phyloP scores from a whole-genome alignment of 2,888 invertebrate genomes.

The Ophraella communa region DNA sequence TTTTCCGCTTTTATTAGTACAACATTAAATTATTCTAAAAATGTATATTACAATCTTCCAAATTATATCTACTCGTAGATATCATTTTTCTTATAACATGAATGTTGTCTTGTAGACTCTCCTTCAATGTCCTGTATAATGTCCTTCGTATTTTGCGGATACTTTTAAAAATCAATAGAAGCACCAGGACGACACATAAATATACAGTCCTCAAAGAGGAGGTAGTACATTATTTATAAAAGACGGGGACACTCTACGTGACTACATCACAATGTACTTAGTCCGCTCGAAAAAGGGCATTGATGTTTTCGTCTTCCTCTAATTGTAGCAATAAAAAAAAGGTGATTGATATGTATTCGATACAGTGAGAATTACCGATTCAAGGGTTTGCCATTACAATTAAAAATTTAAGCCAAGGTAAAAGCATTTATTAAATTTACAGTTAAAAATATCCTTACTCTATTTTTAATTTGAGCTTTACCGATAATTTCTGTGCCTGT shows the following conservation, averaged over 20 bases:
- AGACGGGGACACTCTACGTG: slow-evolving; percentile 13
- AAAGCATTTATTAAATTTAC: background rate
- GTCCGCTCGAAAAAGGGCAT: slow-evolving; percentile 8
- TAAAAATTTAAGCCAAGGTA: background rate
- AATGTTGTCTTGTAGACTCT: too few species aligned
- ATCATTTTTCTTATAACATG: too few species aligned
- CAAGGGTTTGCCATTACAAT: background rate
- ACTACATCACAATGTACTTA: slow-evolving; percentile 14
- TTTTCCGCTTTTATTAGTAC: too few species aligned
- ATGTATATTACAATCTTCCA: too few species aligned
- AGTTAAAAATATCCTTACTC: too few species aligned
- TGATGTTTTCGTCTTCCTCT: slow-evolving; percentile 9
- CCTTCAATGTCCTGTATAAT: slow-evolving; percentile 3
- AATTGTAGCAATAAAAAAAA: slow-evolving; percentile 6
- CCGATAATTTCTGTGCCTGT: too few species aligned
- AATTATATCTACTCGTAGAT: too few species aligned
- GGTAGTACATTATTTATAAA: slow-evolving; percentile 15
- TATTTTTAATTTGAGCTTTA: too few species aligned
- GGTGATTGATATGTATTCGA: background rate
- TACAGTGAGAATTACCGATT: background rate
- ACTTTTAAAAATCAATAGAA: slow-evolving; percentile 10
- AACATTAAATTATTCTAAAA: too few species aligned
- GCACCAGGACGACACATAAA: slow-evolving; percentile 6
- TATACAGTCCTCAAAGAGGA: slow-evolving; percentile 12
- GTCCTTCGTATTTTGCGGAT: slow-evolving; percentile 4